phyloP scores from a whole-genome alignment of 2,888 invertebrate species.

The Epinotia nisella region DNA sequence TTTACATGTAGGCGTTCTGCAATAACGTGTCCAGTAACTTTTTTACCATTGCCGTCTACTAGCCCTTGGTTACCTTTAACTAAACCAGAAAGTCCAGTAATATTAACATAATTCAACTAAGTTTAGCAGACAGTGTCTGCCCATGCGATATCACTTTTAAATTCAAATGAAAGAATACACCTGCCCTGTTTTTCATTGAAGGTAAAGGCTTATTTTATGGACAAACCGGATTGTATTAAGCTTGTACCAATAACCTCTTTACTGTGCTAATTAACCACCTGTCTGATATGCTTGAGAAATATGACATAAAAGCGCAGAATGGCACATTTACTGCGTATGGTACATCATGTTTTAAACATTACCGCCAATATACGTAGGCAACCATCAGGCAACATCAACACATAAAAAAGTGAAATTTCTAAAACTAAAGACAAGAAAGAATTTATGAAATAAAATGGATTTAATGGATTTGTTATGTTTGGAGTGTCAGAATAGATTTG shows the following conservation, averaged over 20 bases:
- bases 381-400: background rate
- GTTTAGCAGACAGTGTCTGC: slow-evolving; percentile 29
- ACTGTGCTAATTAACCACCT: slow-evolving; percentile 16
- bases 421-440: too few species aligned
- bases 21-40: slow-evolving; percentile 11
- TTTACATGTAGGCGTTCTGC: slow-evolving; percentile 20
- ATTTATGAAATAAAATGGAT: too few species aligned
- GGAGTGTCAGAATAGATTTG: too few species aligned
- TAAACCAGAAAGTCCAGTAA: slow-evolving; percentile 38
- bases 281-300: slow-evolving; percentile 8
- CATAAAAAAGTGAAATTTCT: too few species aligned
- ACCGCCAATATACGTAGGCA: background rate
- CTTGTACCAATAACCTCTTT: slow-evolving; percentile 17
- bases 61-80: slow-evolving; percentile 1
- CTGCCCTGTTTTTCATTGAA: slow-evolving; percentile 19
- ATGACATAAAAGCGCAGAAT: background rate
- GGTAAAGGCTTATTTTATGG: slow-evolving; percentile 5
- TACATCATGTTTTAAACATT: background rate
- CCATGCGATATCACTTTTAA: slow-evolving; percentile 23
- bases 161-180: slow-evolving; percentile 36
- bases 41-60: slow-evolving; percentile 32
- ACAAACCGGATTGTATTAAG: slow-evolving; percentile 3
- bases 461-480: too few species aligned
- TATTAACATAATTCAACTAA: slow-evolving; percentile 21
- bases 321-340: slow-evolving; percentile 26